Conservation (phyloP, 2,797 vertebrate genomes). For the Sebastes matsubarae region DNA sequence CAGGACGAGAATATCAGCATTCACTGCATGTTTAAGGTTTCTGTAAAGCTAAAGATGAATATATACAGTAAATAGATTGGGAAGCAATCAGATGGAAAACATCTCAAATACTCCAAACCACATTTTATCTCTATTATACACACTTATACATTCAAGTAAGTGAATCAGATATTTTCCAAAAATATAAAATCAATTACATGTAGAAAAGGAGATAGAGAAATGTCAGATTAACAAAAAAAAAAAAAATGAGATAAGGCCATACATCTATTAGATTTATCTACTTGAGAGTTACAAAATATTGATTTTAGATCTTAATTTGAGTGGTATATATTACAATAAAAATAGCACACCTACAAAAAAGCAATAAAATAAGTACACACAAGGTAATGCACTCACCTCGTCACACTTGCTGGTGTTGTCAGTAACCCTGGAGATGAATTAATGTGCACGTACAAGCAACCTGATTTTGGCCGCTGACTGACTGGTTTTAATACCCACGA, state of each 20-base stretch:
- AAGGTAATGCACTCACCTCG: conserved; percentile 26
- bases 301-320: neutral
- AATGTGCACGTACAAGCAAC: neutral
- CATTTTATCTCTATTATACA: neutral
- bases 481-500: neutral
- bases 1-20: neutral
- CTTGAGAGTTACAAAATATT: neutral
- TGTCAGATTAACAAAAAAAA: neutral
- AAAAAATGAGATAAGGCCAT: neutral
- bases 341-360: neutral
- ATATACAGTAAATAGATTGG: neutral
- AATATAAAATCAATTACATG: neutral
- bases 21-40: neutral
- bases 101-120: neutral
- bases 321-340: neutral
- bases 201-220: neutral
- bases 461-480: neutral
- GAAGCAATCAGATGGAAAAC: neutral
- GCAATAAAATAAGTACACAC: neutral
- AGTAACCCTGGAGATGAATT: conserved; percentile 65
- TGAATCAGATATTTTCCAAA: neutral
- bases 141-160: neutral
- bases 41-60: neutral
- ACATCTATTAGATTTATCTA: neutral
- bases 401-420: conserved; percentile 42